Evolutionary conservation across 2,797 vertebrate genomes (phyloP).

Genomic region (Chaenodraco wilsoni): DNA sequence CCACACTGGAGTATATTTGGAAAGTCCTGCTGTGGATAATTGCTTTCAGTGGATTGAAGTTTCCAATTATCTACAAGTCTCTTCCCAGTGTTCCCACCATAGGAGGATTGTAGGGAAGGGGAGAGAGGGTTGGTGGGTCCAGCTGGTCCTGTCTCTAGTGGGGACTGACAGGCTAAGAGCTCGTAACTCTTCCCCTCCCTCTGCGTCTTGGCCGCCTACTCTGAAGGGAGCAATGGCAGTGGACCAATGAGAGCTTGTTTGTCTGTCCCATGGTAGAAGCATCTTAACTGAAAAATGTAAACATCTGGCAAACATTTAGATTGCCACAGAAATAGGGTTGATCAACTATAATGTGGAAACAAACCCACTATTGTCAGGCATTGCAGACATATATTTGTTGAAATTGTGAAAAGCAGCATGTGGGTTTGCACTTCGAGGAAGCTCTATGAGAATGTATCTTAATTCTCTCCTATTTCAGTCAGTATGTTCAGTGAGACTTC

Average conservation of each 20-base stretch:
- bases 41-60: conserved; percentile 81
- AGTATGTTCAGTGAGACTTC: conserved; percentile 18
- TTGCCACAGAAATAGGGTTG: conserved; percentile 57
- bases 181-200: conserved; percentile 62
- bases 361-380: conserved; percentile 17
- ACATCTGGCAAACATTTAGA: conserved; percentile 85
- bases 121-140: conserved; percentile 56
- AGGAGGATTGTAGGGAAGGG: conserved; percentile 50
- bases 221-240: conserved; percentile 33
- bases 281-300: conserved; percentile 82
- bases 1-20: conserved; percentile 75
- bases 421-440: conserved; percentile 6
- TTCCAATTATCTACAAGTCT: conserved; percentile 78
- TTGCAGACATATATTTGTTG: conserved; percentile 19
- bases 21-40: conserved; percentile 79
- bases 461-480: conserved; percentile 13
- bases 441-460: conserved; percentile 1
- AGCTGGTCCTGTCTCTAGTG: conserved; percentile 73
- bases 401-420: conserved; percentile 7
- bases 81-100: conserved; percentile 71
- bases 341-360: conserved; percentile 46
- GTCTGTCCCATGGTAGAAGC: conserved; percentile 75
- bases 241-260: conserved; percentile 71
- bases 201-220: conserved; percentile 63
- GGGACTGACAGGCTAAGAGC: conserved; percentile 59